Percentiles rank a stretch among this genome's conserved stretches.
Conservation (phyloP, 2,888 invertebrate species). For the Neoscelio sp. region DNA sequence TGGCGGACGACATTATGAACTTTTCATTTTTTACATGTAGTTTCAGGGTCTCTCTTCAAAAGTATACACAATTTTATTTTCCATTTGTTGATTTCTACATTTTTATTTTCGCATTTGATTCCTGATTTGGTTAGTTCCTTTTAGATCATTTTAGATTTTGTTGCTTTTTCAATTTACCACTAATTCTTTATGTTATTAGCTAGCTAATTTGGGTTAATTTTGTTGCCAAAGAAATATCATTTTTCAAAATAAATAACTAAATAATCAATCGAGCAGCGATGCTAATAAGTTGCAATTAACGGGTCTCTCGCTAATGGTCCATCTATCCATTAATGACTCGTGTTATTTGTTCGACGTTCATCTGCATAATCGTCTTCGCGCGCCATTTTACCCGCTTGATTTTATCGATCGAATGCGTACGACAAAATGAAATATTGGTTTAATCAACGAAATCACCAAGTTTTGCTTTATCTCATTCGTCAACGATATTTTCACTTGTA, state of each 20-base stretch:
- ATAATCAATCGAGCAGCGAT: conserved; percentile 18
- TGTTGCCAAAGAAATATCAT: background rate
- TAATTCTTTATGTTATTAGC: too few relatives aligned
- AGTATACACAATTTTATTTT: too few relatives aligned
- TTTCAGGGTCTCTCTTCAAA: too few relatives aligned
- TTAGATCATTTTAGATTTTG: too few relatives aligned
- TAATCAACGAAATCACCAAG: conserved; percentile 40
- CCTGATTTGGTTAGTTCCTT: too few relatives aligned
- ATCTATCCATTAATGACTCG: conserved; percentile 44
- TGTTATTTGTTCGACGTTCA: conserved; percentile 59
- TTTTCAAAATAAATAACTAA: background rate
- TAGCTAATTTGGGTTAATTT: too few relatives aligned
- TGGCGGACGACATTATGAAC: too few relatives aligned
- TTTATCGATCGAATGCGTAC: conserved; percentile 47
- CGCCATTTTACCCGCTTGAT: conserved; percentile 6
- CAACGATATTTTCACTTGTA: conserved; percentile 58
- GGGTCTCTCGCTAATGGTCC: conserved; percentile 48
- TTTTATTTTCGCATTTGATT: too few relatives aligned
- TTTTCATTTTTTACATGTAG: too few relatives aligned
- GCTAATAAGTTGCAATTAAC: conserved; percentile 61
- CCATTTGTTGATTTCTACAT: too few relatives aligned
- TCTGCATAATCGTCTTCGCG: conserved; percentile 48
- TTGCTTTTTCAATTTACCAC: too few relatives aligned
- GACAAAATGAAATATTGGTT: conserved; percentile 55
- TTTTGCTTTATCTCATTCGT: conserved; percentile 50